Percentiles rank a stretch among this genome's conserved stretches.
Conservation (phyloP, 2,888 invertebrate genomes). For the Scaptomyza caliginosa region DNA sequence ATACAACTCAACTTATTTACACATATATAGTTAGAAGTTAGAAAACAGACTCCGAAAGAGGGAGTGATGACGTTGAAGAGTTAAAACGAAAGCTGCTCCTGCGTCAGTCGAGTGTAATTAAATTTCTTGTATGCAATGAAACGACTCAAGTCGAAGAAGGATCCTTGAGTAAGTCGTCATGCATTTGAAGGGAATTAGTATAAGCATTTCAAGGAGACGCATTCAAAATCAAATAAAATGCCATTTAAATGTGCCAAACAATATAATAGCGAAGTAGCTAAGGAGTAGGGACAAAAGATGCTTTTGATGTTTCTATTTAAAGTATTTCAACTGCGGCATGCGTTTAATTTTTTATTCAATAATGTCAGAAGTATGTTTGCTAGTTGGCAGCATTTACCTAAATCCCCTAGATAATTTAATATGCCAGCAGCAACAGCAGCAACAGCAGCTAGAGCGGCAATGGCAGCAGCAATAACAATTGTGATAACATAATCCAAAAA, state of each 20-base stretch:
- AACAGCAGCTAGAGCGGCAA: slow-evolving; percentile 2
- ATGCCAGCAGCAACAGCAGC: slow-evolving; percentile 14
- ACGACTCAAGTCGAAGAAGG: slow-evolving; percentile 28
- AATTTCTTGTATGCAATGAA: slow-evolving; percentile 41
- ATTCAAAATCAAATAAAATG: slow-evolving; percentile 37
- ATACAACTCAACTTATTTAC: not conserved
- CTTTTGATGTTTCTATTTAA: slow-evolving; percentile 37
- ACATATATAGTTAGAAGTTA: not conserved
- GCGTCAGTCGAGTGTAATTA: slow-evolving; percentile 45
- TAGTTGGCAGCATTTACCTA: slow-evolving; percentile 4
- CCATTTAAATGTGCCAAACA: slow-evolving; percentile 20
- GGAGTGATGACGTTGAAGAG: not conserved
- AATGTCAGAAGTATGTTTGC: not conserved
- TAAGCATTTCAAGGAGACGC: slow-evolving; percentile 22
- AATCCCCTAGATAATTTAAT: slow-evolving; percentile 51
- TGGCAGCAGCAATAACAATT: slow-evolving; percentile 10
- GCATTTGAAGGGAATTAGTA: slow-evolving; percentile 14
- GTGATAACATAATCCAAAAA: slow-evolving; percentile 56
- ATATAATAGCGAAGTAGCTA: not conserved
- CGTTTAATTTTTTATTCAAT: slow-evolving; percentile 1
- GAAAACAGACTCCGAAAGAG: not conserved
- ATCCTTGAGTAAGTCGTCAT: slow-evolving; percentile 18
- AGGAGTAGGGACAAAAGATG: not conserved
- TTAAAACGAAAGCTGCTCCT: slow-evolving; percentile 8
- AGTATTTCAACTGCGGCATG: slow-evolving; percentile 16